Base-by-base conservation (phyloP, 2,888 invertebrate species). In the Pollenia labialis region DNA sequence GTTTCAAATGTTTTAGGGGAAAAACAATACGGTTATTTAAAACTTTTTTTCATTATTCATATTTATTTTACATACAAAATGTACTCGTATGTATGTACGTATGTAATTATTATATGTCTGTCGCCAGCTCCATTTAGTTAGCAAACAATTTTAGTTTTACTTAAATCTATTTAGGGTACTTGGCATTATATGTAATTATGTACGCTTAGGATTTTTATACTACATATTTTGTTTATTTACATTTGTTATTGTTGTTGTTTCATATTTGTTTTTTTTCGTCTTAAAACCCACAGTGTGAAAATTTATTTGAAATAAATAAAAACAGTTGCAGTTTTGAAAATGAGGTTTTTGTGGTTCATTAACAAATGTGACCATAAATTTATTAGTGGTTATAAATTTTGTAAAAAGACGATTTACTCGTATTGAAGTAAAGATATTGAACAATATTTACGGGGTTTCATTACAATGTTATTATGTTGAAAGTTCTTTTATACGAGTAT, bases 261-360 rank as follows among this genome's bases (percentile, higher is more conserved):
- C 12, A 8, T 46, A 46, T 4, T 9, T 14, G 42, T 64, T 56
- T 62, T 14, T 62, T 66, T 42, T 23, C 42, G 56, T 16, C 46
- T 54, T 16, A 62, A 74, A 79, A 74, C 77, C 82, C 82, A 74
- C 85, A 85, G 81, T 77, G 81, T 77, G 81, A 81, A 81, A 58
- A 18, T 76, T 54, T 74, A 52, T 71, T 80, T 4, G 3, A 54
- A 58, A 23, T 50, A 56, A 60, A 52, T 44, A 50, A 81, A 82
- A 82, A 76, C 82, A 75, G 82, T 82, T 82, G 82, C 75, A 82
- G 50, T 75, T 82, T 23, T 60, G 14, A 6, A 81, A 71, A 79
- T 83, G 77, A 79, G 71, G 79, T 84, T 84, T 77, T 72, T 79
- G 83, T 72, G 83, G 83, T 77, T 83, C 12, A 46, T 64, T 64